A percentile compares a stretch with the other conserved stretches of the same genome.
phyloP scores from a whole-genome alignment of 2,888 invertebrate species.

The Papilio demoleus region DNA sequence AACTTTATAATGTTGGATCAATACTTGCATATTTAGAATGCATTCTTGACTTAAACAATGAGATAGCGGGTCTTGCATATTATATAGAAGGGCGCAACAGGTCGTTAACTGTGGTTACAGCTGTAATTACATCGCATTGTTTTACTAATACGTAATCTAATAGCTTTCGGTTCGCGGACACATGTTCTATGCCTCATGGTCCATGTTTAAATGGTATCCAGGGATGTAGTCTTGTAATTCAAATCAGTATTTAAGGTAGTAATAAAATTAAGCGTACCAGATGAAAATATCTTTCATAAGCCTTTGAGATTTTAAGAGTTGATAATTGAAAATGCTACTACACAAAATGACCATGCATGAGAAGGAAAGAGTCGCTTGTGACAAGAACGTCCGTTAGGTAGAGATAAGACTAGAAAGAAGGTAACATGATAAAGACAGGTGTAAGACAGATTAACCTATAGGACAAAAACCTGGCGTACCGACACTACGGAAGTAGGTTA shows the following conservation, averaged over 20 bases:
- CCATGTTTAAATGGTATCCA: background rate
- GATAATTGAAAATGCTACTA: no score
- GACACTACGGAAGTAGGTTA: no score
- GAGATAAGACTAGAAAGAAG: no score
- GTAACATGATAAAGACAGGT: no score
- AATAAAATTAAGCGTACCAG: no score
- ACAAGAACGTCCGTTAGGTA: no score
- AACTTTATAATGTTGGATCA: background rate
- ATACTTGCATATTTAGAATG: background rate
- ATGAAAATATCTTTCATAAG: no score
- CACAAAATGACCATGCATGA: no score
- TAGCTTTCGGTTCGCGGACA: slow-evolving; percentile 51
- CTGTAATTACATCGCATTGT: slow-evolving; percentile 74
- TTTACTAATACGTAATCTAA: slow-evolving; percentile 68
- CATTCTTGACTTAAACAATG: slow-evolving; percentile 36
- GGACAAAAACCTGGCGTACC: no score
- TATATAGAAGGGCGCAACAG: slow-evolving; percentile 59
- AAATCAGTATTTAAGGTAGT: background rate
- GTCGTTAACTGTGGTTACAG: slow-evolving; percentile 69
- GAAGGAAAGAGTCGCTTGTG: no score
- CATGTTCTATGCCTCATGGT: background rate
- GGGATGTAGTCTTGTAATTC: background rate
- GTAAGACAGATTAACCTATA: no score
- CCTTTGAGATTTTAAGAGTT: no score
- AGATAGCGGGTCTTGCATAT: slow-evolving; percentile 44